Conservation (phyloP, 2,113 vertebrate genomes). For the Caloenas nicobarica region DNA sequence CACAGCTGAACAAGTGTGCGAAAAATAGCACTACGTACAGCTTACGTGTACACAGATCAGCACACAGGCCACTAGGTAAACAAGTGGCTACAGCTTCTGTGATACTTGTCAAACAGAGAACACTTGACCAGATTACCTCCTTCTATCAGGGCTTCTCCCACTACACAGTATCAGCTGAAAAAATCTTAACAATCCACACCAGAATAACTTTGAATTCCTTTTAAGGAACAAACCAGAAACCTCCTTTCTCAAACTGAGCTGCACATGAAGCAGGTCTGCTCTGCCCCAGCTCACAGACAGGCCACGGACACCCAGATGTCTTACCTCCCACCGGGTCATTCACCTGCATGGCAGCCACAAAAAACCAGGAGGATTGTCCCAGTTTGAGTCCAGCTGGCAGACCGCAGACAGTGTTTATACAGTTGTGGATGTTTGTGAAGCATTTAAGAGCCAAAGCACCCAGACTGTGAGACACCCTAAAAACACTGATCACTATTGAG, state of each 20-base stretch:
- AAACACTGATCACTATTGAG: rapidly evolving
- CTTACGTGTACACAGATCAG: not conserved
- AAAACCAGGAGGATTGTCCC: rapidly evolving
- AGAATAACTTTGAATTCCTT: not conserved
- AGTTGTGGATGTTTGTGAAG: not conserved
- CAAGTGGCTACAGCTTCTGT: not conserved
- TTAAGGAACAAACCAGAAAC: not conserved
- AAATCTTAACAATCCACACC: not conserved
- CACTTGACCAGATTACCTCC: not conserved
- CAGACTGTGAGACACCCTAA: not conserved
- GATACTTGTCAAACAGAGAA: not conserved
- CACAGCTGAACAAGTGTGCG: not conserved
- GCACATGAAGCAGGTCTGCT: not conserved
- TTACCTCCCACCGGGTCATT: rapidly evolving
- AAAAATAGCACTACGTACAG: not conserved
- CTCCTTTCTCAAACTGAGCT: not conserved
- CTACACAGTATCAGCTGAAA: not conserved
- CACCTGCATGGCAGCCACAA: not conserved
- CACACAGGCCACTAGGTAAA: not conserved
- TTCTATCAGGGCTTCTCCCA: slow-evolving; percentile 11
- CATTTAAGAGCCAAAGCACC: not conserved
- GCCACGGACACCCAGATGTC: not conserved
- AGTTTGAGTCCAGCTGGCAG: not conserved
- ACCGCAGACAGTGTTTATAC: rapidly evolving
- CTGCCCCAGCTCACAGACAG: not conserved